Evolutionary conservation across 2,888 invertebrate genomes (phyloP).

Genomic region (Drosophila borborema): DNA sequence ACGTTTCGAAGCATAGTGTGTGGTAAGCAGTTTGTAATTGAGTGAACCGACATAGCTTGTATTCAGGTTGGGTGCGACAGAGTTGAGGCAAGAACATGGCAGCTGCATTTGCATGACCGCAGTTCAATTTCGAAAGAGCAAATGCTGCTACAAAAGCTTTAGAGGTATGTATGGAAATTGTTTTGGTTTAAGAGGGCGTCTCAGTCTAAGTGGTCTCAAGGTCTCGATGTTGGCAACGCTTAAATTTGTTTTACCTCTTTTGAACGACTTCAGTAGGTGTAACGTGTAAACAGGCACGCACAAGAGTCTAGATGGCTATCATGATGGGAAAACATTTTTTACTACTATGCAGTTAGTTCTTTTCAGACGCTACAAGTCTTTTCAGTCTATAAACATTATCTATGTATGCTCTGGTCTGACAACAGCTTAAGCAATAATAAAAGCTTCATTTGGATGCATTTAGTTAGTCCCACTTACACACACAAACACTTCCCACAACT

Average conservation of each 20-base stretch:
- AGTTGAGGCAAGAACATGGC: slow-evolving; percentile 18
- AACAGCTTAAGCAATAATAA: slow-evolving; percentile 15
- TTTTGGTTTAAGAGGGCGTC: neutral
- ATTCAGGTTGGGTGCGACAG: slow-evolving; percentile 25
- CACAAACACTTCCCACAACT: slow-evolving; percentile 40
- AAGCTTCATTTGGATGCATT: slow-evolving; percentile 13
- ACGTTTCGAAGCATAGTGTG: slow-evolving; percentile 28
- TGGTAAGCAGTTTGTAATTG: slow-evolving; percentile 65
- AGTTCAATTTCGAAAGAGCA: neutral
- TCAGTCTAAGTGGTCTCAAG: neutral
- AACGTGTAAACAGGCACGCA: neutral
- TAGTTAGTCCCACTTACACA: slow-evolving; percentile 2
- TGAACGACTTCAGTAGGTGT: neutral
- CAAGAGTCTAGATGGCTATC: neutral
- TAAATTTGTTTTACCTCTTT: slow-evolving; percentile 7
- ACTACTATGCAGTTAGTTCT: neutral
- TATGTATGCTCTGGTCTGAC: neutral
- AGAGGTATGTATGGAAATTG: neutral
- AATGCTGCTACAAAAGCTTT: neutral
- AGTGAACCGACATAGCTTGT: slow-evolving; percentile 33
- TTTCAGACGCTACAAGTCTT: neutral
- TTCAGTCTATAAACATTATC: neutral
- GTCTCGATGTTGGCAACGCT: neutral
- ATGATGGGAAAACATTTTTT: neutral
- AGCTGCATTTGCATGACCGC: slow-evolving; percentile 49